Evolutionary conservation across 2,888 invertebrate genomes (phyloP).

Genomic region (Scotopteryx bipunctaria): DNA sequence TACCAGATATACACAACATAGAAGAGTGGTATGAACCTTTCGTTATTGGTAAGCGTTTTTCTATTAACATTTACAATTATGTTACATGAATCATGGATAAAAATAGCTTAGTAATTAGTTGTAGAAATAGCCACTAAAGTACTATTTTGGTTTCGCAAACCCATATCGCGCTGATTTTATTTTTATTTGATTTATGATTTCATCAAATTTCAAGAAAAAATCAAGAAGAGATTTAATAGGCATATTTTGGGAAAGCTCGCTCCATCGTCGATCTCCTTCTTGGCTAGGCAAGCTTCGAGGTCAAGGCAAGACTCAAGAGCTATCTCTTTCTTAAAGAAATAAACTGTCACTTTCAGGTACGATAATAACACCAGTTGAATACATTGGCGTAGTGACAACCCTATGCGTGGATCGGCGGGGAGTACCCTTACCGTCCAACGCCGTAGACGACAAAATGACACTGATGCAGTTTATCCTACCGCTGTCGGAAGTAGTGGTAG

Average conservation of each 20-base stretch:
- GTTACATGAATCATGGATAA: background rate
- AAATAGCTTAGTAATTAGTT: too few relatives aligned
- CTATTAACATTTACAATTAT: background rate
- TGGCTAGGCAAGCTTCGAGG: too few relatives aligned
- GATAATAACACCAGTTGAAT: conserved; percentile 92
- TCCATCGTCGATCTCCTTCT: too few relatives aligned
- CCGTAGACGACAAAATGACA: conserved; percentile 92
- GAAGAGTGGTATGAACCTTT: conserved; percentile 93
- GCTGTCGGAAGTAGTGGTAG: conserved; percentile 95
- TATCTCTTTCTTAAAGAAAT: too few relatives aligned
- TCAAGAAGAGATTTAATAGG: too few relatives aligned
- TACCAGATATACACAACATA: conserved; percentile 87
- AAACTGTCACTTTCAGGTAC: conserved; percentile 89
- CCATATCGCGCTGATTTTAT: too few relatives aligned
- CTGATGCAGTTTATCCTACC: conserved; percentile 94
- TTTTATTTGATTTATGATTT: too few relatives aligned
- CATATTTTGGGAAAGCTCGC: too few relatives aligned
- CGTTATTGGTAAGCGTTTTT: conserved; percentile 85
- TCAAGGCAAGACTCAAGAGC: too few relatives aligned
- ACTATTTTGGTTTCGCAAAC: too few relatives aligned
- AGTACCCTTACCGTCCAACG: conserved; percentile 85
- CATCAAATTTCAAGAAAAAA: too few relatives aligned
- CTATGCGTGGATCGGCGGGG: conserved; percentile 89
- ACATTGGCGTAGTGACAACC: conserved; percentile 87
- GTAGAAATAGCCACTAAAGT: too few relatives aligned